Conservation (phyloP, 53 echinoderm and acorn worm species). For the Zoroaster sp. region DNA sequence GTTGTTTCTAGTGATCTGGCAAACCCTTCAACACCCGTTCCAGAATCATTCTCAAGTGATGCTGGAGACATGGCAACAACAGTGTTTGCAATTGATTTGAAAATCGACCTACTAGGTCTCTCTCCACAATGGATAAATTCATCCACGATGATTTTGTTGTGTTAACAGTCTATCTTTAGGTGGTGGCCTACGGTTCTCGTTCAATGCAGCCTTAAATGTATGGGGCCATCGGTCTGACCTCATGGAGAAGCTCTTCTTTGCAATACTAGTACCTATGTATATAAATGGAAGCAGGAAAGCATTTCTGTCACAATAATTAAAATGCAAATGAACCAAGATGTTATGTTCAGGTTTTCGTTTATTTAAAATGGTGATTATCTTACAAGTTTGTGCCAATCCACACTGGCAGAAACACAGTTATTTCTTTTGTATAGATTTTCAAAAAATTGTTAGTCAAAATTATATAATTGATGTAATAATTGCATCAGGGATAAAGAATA, state of each 20-base stretch:
- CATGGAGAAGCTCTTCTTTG: neutral
- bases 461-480: too few relatives aligned
- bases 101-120: neutral
- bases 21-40: neutral
- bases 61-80: neutral
- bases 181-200: neutral
- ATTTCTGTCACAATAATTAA: too few relatives aligned
- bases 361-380: too few relatives aligned
- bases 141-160: neutral
- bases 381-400: too few relatives aligned
- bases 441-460: too few relatives aligned
- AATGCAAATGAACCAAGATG: too few relatives aligned
- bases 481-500: too few relatives aligned
- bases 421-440: too few relatives aligned
- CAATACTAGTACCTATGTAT: neutral
- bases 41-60: neutral
- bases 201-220: neutral
- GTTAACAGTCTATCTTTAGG: neutral
- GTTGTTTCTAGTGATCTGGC: neutral
- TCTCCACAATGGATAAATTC: conserved; percentile 10
- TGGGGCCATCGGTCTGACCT: neutral
- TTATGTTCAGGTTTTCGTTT: too few relatives aligned
- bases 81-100: neutral
- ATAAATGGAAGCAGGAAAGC: neutral
- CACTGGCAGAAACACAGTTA: too few relatives aligned